Base-by-base conservation (phyloP, 1,140 invertebrate genomes). In the Trypoxylus dichotomus region DNA sequence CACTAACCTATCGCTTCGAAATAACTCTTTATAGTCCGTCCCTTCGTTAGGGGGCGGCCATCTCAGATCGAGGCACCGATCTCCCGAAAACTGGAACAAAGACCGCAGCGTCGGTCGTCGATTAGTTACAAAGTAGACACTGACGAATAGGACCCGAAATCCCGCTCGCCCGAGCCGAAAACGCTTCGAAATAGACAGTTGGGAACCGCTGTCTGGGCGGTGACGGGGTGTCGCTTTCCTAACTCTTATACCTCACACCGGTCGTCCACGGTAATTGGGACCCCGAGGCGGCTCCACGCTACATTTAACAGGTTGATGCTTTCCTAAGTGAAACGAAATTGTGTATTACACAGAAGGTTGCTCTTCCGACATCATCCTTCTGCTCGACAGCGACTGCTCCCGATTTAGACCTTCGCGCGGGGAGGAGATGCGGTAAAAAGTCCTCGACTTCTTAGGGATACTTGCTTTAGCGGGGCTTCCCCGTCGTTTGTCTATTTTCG, bases 231-330 rank as follows among this genome's bases (percentile, higher is more conserved):
- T 43, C 42, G 42, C 42, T 11, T 15, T 15, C 42, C 15, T 41
- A 10, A 8, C 42, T 15, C 42, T 15, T 15, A 11, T 43, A 43
- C 42, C n/a, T n/a, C 47, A 13, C 15, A 58, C 11, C 60, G 21
- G 21, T n/a, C n/a, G n/a, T n/a, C 60, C 21, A 8, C 24, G n/a
- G 60, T 68, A 68, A 68, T 68, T 68, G 60, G 60, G 27, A 29
- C 60, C 32, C 27, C 24, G 60, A 68, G 60, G 60, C 60, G 13
- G 77, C 37, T 24, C 71, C 27, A 80, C 68, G 79, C 79, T 79
- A 80, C 78, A 80, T 80, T 80, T 79, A 80, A 80, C 79, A 77
- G 78, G 78, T 79, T 79, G 79, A 80, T 80, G 79, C 78, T 72
- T 77, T 80, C 79, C 74, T 80, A 79, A 80, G 78, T 80, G 79